These are phyloP conservation scores for Zalophus californianus DNA, from an alignment of 2,797 vertebrate species.

Conservation along the genomic window DNA sequence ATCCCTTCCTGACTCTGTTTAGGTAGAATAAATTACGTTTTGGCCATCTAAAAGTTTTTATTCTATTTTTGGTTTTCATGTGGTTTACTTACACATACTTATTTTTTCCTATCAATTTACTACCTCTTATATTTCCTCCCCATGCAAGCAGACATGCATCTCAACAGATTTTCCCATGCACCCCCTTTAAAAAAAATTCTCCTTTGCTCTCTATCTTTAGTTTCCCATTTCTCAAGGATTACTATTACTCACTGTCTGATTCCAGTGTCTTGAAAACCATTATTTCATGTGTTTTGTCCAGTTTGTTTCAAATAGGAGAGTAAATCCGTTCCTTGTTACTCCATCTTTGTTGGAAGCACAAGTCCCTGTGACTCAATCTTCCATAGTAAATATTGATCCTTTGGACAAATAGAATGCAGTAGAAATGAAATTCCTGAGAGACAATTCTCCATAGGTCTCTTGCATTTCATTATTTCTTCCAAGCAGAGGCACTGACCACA, in stretches of 20 bases:
- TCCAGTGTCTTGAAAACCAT: not conserved
- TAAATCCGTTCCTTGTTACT: not conserved
- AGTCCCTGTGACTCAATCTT: not conserved
- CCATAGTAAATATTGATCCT: not conserved
- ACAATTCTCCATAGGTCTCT: not conserved
- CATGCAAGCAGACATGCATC: not conserved
- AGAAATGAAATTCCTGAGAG: not conserved
- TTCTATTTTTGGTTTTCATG: not conserved
- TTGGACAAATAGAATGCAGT: not conserved
- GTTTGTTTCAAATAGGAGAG: not conserved
- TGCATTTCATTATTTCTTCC: not conserved
- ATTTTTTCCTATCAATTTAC: not conserved
- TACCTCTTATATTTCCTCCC: not conserved
- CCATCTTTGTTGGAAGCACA: not conserved
- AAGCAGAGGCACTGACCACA: not conserved
- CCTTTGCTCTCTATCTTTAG: not conserved
- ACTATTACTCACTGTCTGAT: not conserved
- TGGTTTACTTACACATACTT: not conserved
- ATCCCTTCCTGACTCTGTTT: not conserved
- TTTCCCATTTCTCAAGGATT: not conserved
- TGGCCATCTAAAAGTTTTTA: not conserved
- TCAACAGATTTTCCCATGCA: not conserved
- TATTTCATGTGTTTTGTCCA: not conserved
- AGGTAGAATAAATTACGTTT: not conserved
- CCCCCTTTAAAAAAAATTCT: not conserved